phyloP scores from a whole-genome alignment of 2,113 vertebrate species.

The Riparia riparia region DNA sequence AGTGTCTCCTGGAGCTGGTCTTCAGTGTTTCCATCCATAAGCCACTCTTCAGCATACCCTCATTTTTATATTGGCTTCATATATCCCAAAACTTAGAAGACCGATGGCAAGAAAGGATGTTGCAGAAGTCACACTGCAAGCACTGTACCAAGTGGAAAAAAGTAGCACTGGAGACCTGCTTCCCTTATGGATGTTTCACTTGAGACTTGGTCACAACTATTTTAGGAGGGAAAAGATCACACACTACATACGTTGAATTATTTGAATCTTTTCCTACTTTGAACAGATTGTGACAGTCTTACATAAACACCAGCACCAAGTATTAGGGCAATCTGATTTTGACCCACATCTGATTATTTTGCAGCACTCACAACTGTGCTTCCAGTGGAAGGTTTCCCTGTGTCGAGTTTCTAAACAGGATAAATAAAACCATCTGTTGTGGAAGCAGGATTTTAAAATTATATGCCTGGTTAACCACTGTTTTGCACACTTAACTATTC shows the following conservation, averaged over 20 bases:
- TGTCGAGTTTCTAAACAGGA: not conserved
- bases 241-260: not conserved
- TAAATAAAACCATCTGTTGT: constrained; percentile 45
- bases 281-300: not conserved
- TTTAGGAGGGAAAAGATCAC: not conserved
- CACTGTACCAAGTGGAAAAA: not conserved
- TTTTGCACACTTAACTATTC: not conserved
- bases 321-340: not conserved
- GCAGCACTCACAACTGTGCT: not conserved
- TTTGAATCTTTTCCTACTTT: not conserved
- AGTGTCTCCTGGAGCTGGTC: not conserved
- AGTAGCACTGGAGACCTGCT: not conserved
- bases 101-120: not conserved
- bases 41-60: not conserved
- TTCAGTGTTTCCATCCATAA: not conserved
- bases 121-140: not conserved
- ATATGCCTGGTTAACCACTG: not conserved
- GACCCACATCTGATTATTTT: constrained; percentile 13
- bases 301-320: not conserved
- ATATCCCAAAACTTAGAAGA: not conserved
- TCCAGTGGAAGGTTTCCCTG: not conserved
- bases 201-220: not conserved
- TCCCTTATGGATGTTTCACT: not conserved
- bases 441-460: constrained; percentile 1
- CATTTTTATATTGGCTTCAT: accelerated